Evolutionary conservation across 2,113 vertebrate species (phyloP), one percentile per base, ranked within the genome.

Genomic region (Dromaius novaehollandiae): DNA sequence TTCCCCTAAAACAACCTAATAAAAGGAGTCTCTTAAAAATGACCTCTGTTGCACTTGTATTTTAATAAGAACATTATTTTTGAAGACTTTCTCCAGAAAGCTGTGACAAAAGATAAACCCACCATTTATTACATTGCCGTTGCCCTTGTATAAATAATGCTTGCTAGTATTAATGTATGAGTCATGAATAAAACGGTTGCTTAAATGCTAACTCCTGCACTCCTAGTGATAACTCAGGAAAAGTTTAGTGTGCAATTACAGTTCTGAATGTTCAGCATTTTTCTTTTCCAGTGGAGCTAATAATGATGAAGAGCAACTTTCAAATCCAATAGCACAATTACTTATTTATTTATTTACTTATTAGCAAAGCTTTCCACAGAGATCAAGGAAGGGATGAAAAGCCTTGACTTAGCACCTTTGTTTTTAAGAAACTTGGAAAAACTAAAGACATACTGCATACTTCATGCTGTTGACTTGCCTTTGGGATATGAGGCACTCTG

Each of bases 51-150:
- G 24, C 12, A 50, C 44, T 76, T 74, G 3, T 48, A 60, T 81
- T 90, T 93, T 80, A 86, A 73, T 82, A 48, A 93, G 70, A 48
- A 69, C 3, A 11, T 80, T 60, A 66, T 66, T 80, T 88, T 83
- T 36, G 3, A 66, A 91, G 34, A 50, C 50, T 90, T 93, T 90
- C 22, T 8, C 42, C 70, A 68, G 68, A 80, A 89, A 90, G 76
- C 88, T 86, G 92, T 65, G 55, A 34, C 30, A 81, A 77, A 93
- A 93, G 85, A 86, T 87, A 95, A 95, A 73, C 14, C 9, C 26
- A 34, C 11, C 28, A 26, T 61, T 85, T 80, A 64, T 42, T 75
- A 58, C 69, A 46, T 15, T 64, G 32, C 10, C 25, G 63, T 26
- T 92, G 71, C 25, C 9, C 34, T 78, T 86, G 32, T 66, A 68